Percentiles rank a stretch among this genome's conserved stretches.
phyloP scores from a whole-genome alignment of 2,888 invertebrate species.

The Autographa gamma region DNA sequence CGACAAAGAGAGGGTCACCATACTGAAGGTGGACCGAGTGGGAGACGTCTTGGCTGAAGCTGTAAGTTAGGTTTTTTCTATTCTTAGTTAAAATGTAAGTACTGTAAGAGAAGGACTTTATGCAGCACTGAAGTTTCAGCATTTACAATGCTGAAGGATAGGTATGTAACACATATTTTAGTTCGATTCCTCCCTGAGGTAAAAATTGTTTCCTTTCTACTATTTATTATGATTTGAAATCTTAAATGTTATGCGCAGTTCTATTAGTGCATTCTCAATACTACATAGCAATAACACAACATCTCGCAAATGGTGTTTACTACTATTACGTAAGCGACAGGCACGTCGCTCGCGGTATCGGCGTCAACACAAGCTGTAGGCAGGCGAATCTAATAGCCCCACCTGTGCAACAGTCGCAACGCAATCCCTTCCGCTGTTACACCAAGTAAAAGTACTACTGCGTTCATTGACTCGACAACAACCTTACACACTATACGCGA shows the following conservation, averaged over 20 bases:
- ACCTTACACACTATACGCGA: constrained; percentile 43
- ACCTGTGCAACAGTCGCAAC: constrained; percentile 49
- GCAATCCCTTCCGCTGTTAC: constrained; percentile 63
- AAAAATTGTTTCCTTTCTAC: no score
- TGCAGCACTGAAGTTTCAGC: no score
- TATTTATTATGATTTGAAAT: no score
- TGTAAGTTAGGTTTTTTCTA: constrained; percentile 87
- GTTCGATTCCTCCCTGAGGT: no score
- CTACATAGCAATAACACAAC: background rate
- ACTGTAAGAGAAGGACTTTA: no score
- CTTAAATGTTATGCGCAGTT: no score
- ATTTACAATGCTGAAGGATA: no score
- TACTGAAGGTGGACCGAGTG: constrained; percentile 94
- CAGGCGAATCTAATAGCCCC: constrained; percentile 43
- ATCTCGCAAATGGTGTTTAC: background rate
- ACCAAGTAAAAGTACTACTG: constrained; percentile 59
- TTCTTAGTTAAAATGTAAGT: no score
- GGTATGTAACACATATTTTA: no score
- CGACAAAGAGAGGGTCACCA: constrained; percentile 94
- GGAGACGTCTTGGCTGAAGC: constrained; percentile 96
- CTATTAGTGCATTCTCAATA: background rate
- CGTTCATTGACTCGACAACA: constrained; percentile 57
- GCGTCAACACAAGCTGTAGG: constrained; percentile 8
- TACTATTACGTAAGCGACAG: constrained; percentile 23
- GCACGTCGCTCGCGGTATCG: constrained; percentile 14